Base-by-base conservation (phyloP, 2,113 vertebrate genomes). In the Grammomys dolichurus region DNA sequence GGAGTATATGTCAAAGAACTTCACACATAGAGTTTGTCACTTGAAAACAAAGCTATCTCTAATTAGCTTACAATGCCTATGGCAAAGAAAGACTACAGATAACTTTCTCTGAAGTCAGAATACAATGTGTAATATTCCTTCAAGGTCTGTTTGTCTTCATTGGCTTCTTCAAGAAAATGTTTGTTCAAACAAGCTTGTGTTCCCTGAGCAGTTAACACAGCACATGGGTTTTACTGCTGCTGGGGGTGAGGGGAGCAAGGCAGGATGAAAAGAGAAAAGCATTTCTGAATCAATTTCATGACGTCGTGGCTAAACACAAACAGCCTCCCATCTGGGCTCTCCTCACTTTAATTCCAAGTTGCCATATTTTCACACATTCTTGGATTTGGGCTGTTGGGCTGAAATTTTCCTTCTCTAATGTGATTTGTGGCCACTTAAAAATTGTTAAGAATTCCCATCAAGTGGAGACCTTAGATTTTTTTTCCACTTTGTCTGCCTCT, bases 361-460 rank as follows among this genome's bases (percentile, higher is more conserved):
- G 80, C 89, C 93, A 96, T 96, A 91, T 96, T 98, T 98, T 97
- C 94, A 95, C 97, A 94, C 92, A 96, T 98, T 98, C 89, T 93
- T 98, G 97, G 87, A 93, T 96, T 87, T 60, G 46, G 76, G 12
- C 13, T 58, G 85, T 98, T 97, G 94, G 93, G 43, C 84, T 12
- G 70, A 98, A 88, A 95, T 95, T 65, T 76, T 60, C 70, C 94
- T 97, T 98, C 96, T 97, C 97, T 92, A 97, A 96, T 96, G 97
- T 96, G 82, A 94, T 72, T 94, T 33, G 36, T 89, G 87, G 87
- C 92, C 97, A 96, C 70, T 97, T 73, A 51, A 93, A 96, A 98
- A 81, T 46, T 93, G 46, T 87, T 56, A 40, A 72, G 63, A 94
- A 95, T 96, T 96, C 92, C 72, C 95, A 87, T 63, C 89, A 95